A percentile compares a stretch with the other conserved stretches of the same genome.
phyloP scores from a whole-genome alignment of 2,113 vertebrate genomes.

The Orthonyx spaldingii region DNA sequence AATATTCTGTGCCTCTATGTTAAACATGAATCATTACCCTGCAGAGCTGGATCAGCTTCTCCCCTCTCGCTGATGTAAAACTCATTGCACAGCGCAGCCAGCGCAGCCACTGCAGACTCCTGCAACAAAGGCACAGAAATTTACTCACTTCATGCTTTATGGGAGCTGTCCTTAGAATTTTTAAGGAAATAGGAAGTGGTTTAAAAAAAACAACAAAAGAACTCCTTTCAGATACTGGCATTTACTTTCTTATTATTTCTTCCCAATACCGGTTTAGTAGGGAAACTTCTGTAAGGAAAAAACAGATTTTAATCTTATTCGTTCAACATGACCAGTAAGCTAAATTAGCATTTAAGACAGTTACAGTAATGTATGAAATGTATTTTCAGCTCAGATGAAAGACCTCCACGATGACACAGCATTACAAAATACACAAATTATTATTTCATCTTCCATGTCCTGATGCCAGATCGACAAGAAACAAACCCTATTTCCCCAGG shows the following conservation, averaged over 20 bases:
- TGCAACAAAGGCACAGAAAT: conserved; percentile 45
- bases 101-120: conserved; percentile 78
- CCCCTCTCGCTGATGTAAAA: conserved; percentile 74
- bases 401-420: not conserved
- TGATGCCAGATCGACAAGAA: not conserved
- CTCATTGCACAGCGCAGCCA: conserved; percentile 82
- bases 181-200: not conserved
- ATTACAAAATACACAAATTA: not conserved
- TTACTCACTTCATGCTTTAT: not conserved
- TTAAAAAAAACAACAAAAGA: not conserved
- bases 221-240: not conserved
- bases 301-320: not conserved
- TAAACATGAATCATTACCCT: conserved; percentile 74
- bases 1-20: not conserved
- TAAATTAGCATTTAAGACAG: not conserved
- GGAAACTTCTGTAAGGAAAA: not conserved
- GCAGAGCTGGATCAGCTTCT: conserved; percentile 69
- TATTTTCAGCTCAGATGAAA: not conserved
- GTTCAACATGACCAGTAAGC: not conserved
- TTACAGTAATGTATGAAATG: not conserved
- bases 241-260: not conserved
- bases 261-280: not conserved
- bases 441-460: not conserved
- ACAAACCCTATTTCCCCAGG: not conserved
- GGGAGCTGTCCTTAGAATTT: not conserved